Conservation (phyloP, 2,888 invertebrate genomes). For the Alcis repandata region DNA sequence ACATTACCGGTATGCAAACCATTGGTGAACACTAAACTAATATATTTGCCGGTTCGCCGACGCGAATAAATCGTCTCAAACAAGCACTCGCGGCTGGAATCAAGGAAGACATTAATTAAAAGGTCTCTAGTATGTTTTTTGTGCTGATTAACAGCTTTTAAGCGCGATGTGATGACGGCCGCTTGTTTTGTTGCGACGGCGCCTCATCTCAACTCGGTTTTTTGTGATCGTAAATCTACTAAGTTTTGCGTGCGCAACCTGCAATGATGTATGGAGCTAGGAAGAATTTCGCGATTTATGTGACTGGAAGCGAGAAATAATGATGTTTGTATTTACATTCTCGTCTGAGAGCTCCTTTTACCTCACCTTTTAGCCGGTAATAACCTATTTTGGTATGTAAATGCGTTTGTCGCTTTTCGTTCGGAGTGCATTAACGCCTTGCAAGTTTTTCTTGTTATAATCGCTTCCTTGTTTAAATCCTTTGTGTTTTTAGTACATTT, state of each 20-base stretch:
- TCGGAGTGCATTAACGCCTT: conserved; percentile 21
- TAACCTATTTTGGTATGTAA: conserved; percentile 35
- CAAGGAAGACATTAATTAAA: conserved; percentile 72
- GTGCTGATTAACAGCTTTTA: conserved; percentile 53
- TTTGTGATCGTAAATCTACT: conserved; percentile 48
- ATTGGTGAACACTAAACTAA: conserved; percentile 44
- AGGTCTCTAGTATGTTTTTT: conserved; percentile 57
- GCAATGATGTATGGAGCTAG: conserved; percentile 43
- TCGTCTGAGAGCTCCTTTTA: conserved; percentile 34
- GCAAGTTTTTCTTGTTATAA: conserved; percentile 13
- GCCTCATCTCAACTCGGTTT: conserved; percentile 43
- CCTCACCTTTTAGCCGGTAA: conserved; percentile 36
- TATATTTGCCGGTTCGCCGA: conserved; percentile 51
- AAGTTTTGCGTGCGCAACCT: conserved; percentile 41
- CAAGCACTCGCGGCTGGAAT: conserved; percentile 55
- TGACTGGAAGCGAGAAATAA: conserved; percentile 45
- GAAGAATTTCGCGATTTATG: conserved; percentile 46
- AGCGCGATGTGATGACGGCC: conserved; percentile 46
- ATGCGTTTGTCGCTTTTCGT: conserved; percentile 23
- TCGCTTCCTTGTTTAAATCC: conserved; percentile 30
- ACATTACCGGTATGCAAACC: conserved; percentile 48
- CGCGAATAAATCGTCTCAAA: conserved; percentile 62
- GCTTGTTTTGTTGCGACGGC: conserved; percentile 48
- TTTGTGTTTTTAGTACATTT: conserved; percentile 5
- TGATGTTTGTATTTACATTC: conserved; percentile 44